Base-by-base conservation (phyloP, 2,888 invertebrate species). In the Bombylius discolor region DNA sequence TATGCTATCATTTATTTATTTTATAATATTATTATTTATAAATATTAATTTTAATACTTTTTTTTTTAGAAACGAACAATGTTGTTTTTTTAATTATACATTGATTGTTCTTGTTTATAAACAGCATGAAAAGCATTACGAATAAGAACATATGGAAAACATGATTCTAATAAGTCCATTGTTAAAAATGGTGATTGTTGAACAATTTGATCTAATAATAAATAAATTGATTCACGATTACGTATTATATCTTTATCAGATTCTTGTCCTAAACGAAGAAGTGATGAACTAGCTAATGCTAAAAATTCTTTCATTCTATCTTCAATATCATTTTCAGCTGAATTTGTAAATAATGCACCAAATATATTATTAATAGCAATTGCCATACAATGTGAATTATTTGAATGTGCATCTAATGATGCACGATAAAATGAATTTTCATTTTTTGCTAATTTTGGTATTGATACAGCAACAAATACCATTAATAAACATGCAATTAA, bases 311-410 rank as follows among this genome's bases (percentile, higher is more conserved):
- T 98, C 85, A 99, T 91, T 55, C 99, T 81, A 68, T 96, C 95
- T 69, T 95, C 95, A 61, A 97, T 94, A 70, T 99, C 99, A 34
- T 90, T 92, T 69, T 91, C 90, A 0, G 92, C 94, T 68, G 96
- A 94, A 63, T 97, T 89, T 4, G 95, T 93, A 68, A 99, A 99
- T 54, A 99, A 76, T 3, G 98, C 97, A 23, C 95, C 96, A 67
- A 97, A 97, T 60, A 97, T 90, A 64, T 91, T 89, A 69, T 95
- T 96, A 46, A 98, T 89, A 0, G 97, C 96, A 49, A 92, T 84
- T 2, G 98, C 95, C 81, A 99, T 89, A 69, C 99, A 99, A 72
- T 99, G 99, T 59, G 93, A 94, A 72, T 99, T 99, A 75, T 99
- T 99, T n/a, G 92, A 85, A 70, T 99, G 97, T 0, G 95, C 96